phyloP scores from a whole-genome alignment of 2,113 vertebrate species.

The Danio rerio region GRCz12tu NC_133180.1:18078501-18079000 shows the following conservation, averaged over 20 bases:
- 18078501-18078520: conserved; percentile 1
- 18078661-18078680: not conserved
- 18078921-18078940: no score
- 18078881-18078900: no score
- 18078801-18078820: no score
- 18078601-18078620: not conserved
- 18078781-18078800: not conserved
- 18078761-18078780: not conserved
- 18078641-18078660: conserved; percentile 2
- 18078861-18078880: no score
- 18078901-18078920: no score
- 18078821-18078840: no score
- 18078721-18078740: not conserved
- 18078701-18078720: not conserved
- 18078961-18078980: no score
- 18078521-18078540: conserved; percentile 1
- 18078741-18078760: not conserved
- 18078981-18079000: no score
- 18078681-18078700: not conserved
- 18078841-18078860: no score
- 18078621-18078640: not conserved
- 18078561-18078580: not conserved
- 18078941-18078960: no score
- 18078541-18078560: not conserved
- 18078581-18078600: not conserved